A percentile compares a stretch with the other conserved stretches of the same genome.
These are phyloP conservation scores for Heloderma charlesbogerti DNA, from an alignment of 2,113 vertebrate genomes.

Conservation along the genomic window DNA sequence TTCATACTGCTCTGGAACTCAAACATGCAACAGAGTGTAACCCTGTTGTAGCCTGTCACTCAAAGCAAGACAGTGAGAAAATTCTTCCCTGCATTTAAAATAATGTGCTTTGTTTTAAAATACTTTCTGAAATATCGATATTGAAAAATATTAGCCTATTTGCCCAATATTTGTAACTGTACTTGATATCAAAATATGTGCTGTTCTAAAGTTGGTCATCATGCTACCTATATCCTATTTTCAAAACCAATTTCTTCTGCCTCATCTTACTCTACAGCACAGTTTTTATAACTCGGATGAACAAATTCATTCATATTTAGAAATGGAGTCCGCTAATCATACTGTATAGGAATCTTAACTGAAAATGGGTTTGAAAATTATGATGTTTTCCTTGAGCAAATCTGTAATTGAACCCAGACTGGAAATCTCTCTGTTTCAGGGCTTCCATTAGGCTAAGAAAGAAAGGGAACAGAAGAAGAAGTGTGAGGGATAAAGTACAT, in stretches of 20 bases:
- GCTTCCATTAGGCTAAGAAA: neutral
- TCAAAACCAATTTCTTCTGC: neutral
- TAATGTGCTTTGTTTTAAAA: neutral
- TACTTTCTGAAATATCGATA: conserved; percentile 9
- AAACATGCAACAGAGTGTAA: neutral
- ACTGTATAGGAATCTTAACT: neutral
- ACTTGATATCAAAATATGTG: neutral
- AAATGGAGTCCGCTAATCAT: neutral
- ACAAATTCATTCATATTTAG: neutral
- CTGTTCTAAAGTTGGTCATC: neutral
- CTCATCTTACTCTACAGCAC: neutral
- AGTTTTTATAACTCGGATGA: neutral
- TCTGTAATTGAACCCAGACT: neutral
- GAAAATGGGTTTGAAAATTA: neutral
- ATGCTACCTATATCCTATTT: neutral
- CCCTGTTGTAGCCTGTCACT: neutral
- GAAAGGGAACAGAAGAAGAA: neutral
- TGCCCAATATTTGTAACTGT: neutral
- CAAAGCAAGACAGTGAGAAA: neutral
- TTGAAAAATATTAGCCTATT: neutral
- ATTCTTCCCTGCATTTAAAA: neutral
- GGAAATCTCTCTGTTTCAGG: neutral
- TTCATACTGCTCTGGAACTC: neutral
- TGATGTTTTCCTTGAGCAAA: neutral
- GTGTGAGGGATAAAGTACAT: neutral